These are phyloP conservation scores for Antheraea yamamai DNA, from an alignment of 2,888 invertebrate genomes.

Conservation along the genomic window DNA sequence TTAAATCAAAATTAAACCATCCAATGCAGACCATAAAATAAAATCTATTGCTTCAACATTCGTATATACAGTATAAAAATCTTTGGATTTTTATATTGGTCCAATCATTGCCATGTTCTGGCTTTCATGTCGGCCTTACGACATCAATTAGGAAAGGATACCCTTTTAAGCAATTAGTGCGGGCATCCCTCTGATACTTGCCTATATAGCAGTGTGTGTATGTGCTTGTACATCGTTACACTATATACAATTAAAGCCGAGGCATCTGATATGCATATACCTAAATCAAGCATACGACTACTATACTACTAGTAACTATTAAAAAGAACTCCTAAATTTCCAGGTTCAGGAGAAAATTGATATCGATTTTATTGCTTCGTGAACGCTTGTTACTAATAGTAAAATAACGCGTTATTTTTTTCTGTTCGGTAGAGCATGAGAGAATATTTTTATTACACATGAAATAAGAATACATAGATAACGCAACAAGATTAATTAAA, in stretches of 20 bases:
- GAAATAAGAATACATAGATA: too few relatives aligned
- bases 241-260: neutral
- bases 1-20: neutral
- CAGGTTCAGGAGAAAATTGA: neutral
- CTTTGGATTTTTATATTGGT: slow-evolving; percentile 5
- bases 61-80: neutral
- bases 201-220: neutral
- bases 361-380: neutral
- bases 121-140: slow-evolving; percentile 13
- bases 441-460: neutral
- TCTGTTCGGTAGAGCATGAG: neutral
- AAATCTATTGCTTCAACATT: neutral
- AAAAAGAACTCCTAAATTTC: neutral
- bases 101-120: slow-evolving; percentile 11
- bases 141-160: slow-evolving; percentile 11
- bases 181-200: slow-evolving; percentile 11
- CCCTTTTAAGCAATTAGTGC: slow-evolving; percentile 14
- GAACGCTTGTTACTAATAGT: neutral
- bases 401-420: neutral
- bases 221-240: neutral
- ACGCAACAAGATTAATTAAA: too few relatives aligned
- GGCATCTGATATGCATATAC: neutral
- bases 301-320: neutral
- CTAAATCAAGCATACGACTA: neutral
- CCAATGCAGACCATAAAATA: neutral